Evolutionary conservation across 2,113 vertebrate genomes (phyloP).

Genomic region (Psilopogon haemacephalus): DNA sequence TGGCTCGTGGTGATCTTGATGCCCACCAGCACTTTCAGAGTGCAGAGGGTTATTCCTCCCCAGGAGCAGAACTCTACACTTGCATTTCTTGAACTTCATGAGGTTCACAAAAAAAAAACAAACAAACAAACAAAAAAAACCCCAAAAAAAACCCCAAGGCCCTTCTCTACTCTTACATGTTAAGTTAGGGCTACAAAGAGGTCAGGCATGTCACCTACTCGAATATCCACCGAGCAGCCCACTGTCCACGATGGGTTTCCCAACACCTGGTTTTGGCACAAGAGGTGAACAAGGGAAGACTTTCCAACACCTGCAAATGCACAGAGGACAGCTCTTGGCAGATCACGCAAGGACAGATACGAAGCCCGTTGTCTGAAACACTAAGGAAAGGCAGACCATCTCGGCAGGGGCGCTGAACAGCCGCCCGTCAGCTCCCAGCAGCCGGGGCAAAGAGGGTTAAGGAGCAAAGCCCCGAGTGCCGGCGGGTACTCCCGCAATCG

Average conservation of each 20-base stretch:
- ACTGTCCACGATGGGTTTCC: conserved; percentile 98
- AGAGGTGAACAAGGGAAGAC: conserved; percentile 92
- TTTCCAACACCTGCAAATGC: conserved; percentile 90
- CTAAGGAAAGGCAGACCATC: accelerated
- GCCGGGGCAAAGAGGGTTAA: too few relatives aligned
- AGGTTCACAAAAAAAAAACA: too few relatives aligned
- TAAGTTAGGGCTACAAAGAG: not conserved
- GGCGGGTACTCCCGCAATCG: not conserved
- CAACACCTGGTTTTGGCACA: conserved; percentile 94
- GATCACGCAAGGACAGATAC: accelerated
- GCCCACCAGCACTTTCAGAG: too few relatives aligned
- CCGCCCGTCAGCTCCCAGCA: not conserved
- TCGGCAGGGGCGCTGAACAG: accelerated
- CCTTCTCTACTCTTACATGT: not conserved
- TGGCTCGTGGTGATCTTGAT: too few relatives aligned
- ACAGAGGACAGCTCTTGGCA: not conserved
- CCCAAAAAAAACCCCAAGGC: not conserved
- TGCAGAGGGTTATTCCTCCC: too few relatives aligned
- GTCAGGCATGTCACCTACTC: conserved; percentile 78
- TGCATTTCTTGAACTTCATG: too few relatives aligned
- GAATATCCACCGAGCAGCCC: conserved; percentile 95
- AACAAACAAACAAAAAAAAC: too few relatives aligned
- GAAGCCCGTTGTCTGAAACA: too few relatives aligned
- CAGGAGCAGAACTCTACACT: too few relatives aligned
- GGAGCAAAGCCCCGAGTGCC: not conserved